Base-by-base conservation (phyloP, 2,113 vertebrate genomes). In the Siniperca knerii region DNA sequence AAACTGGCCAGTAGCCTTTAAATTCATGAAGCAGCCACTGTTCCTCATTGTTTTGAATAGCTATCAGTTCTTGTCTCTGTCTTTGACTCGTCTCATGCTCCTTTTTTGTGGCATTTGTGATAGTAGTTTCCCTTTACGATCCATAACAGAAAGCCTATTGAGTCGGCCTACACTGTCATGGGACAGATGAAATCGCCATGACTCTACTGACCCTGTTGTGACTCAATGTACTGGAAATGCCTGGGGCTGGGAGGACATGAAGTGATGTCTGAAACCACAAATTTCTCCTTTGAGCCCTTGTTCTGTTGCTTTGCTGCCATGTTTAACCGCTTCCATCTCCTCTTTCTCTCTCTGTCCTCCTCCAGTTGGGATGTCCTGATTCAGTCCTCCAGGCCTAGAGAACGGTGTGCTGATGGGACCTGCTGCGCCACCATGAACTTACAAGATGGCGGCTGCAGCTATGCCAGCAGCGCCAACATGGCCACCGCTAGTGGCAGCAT, bases 371-470 rank as follows among this genome's bases (percentile, higher is more conserved):
- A 97, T 96, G 96, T 96, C 95, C 93, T 95, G 95, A 98, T 90
- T 91, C 86, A 88, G 80, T 81, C 86, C 68, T 74, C 29, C 25
- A 84, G 90, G 60, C 74, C 37, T 75, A 93, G 91, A 93, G 93
- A 93, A 90, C 94, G 93, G 94, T 89, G 90, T 90, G 91, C 98
- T 96, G 95, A 98, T 98, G 98, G 97, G 95, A 97, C 95, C 93
- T 93, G 92, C 91, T 95, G 94, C 92, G 54, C 96, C 97, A 96
- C 97, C 97, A 99, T 99, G 98, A 99, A 96, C 95, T 94, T 97
- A 90, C 97, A 97, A 97, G 98, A 98, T 97, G 96, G 95, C 93
- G 96, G 97, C 96, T 97, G 97, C 87, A 90, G 92, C 90, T 91
- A 92, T 40, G 88, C 85, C 85, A 81, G 91, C 91, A 88, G 89